Conservation (phyloP, 2,113 vertebrate species). For the Neopipo cinnamomea region DNA sequence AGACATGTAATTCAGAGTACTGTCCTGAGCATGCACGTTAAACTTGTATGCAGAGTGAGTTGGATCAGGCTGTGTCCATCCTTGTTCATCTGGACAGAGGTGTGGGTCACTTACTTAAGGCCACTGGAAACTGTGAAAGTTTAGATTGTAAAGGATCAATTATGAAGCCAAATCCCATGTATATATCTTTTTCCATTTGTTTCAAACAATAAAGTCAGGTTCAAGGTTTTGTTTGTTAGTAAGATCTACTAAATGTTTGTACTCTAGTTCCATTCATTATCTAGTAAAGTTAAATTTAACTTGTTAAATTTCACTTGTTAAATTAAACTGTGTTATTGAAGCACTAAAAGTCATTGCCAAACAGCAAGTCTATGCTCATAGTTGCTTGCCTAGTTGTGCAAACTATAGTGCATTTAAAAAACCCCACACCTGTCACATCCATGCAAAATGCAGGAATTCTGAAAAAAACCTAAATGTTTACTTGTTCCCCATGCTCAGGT, state of each 20-base stretch:
- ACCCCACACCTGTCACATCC: rapidly evolving
- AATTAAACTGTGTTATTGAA: not conserved
- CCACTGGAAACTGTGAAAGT: not conserved
- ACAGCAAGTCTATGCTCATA: not conserved
- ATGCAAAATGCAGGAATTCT: not conserved
- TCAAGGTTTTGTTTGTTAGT: not conserved
- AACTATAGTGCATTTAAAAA: not conserved
- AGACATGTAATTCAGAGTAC: not conserved
- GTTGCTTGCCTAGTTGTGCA: not conserved
- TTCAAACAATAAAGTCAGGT: not conserved
- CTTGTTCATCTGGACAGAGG: not conserved
- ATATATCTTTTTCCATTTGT: not conserved
- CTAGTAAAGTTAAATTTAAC: not conserved
- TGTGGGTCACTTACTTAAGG: not conserved
- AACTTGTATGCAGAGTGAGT: not conserved
- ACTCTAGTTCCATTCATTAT: not conserved
- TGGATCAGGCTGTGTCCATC: not conserved
- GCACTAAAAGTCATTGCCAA: not conserved
- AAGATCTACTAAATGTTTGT: not conserved
- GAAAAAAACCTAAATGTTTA: not conserved
- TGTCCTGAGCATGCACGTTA: not conserved
- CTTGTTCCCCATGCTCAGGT: not conserved
- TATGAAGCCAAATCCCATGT: not conserved
- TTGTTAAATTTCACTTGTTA: not conserved
- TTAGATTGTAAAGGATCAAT: not conserved